Evolutionary conservation across 2,888 invertebrate species (phyloP).

Genomic region (Scaptomyza parva): DNA sequence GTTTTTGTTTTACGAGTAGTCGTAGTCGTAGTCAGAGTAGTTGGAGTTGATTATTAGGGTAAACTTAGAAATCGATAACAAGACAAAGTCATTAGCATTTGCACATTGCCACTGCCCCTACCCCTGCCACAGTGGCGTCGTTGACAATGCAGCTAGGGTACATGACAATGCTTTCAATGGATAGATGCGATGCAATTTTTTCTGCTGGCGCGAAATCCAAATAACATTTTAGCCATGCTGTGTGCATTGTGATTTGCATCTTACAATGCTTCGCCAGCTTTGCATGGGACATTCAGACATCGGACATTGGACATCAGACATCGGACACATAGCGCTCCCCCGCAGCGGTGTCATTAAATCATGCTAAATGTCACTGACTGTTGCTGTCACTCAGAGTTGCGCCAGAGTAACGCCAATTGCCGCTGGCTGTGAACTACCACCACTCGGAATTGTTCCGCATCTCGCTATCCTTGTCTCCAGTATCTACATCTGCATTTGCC

Average conservation of each 20-base stretch:
- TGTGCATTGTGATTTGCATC: conserved; percentile 71
- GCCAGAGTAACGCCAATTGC: conserved; percentile 47
- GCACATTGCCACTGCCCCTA: conserved; percentile 17
- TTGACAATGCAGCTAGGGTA: conserved; percentile 23
- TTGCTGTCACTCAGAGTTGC: conserved; percentile 66
- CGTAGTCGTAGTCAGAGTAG: conserved; percentile 49
- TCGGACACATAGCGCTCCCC: conserved; percentile 44
- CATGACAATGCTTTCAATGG: conserved; percentile 75
- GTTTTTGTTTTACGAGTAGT: conserved; percentile 44
- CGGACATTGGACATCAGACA: background rate
- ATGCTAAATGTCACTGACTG: conserved; percentile 80
- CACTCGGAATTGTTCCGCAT: conserved; percentile 44
- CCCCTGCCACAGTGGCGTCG: background rate
- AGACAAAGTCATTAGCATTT: conserved; percentile 75
- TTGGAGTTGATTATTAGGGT: conserved; percentile 73
- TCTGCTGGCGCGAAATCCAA: conserved; percentile 51
- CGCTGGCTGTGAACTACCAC: conserved; percentile 63
- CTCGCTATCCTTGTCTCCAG: background rate
- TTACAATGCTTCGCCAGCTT: conserved; percentile 60
- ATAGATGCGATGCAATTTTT: conserved; percentile 38
- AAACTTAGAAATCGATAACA: conserved; percentile 79
- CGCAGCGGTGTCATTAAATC: conserved; percentile 76
- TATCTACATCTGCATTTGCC: background rate
- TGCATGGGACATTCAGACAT: conserved; percentile 35
- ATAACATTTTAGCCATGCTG: conserved; percentile 60